phyloP scores from a whole-genome alignment of 2,113 vertebrate species.

The Rousettus leschenaultii region DNA sequence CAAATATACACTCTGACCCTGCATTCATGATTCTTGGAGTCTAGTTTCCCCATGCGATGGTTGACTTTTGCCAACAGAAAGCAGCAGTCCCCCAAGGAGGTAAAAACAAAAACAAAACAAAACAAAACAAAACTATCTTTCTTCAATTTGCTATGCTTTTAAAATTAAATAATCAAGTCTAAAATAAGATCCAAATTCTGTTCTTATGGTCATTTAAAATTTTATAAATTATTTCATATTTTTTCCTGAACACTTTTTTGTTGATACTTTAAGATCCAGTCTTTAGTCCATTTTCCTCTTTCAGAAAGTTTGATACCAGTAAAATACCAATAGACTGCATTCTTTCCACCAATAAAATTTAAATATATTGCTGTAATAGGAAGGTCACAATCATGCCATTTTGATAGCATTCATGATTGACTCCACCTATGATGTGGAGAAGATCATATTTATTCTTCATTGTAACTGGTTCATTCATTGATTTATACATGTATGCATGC shows the following conservation, averaged over 20 bases:
- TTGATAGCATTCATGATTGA: neutral
- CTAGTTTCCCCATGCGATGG: neutral
- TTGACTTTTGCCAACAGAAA: neutral
- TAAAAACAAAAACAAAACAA: neutral
- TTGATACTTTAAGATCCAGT: slow-evolving; percentile 27
- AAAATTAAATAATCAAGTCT: slow-evolving; percentile 16
- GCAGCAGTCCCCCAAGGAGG: neutral
- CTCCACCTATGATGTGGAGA: neutral
- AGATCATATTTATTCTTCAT: neutral
- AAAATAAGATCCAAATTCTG: neutral
- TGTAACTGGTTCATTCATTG: neutral
- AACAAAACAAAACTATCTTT: neutral
- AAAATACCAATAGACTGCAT: neutral
- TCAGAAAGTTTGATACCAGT: slow-evolving; percentile 1
- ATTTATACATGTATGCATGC: neutral
- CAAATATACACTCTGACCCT: neutral
- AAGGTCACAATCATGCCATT: neutral
- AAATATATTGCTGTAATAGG: neutral
- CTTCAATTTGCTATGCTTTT: neutral
- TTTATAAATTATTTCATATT: neutral
- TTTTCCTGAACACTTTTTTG: neutral
- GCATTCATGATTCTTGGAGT: neutral
- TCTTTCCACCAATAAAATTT: neutral
- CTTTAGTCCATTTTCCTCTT: neutral
- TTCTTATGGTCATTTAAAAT: neutral